Conservation (phyloP, 37 sponge, comb jelly and placozoan species). For the Ianthella basta region DNA sequence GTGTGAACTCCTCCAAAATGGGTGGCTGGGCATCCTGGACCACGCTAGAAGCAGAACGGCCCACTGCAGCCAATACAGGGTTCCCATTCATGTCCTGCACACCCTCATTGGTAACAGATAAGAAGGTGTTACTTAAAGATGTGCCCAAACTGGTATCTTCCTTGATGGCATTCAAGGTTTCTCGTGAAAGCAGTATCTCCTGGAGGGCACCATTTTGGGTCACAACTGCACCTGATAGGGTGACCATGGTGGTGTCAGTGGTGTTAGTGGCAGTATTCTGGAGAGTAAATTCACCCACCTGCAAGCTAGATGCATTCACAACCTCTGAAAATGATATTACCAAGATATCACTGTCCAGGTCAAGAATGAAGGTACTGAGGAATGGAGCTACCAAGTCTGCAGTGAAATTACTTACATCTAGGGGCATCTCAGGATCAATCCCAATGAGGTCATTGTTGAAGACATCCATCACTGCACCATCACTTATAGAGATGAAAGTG, state of each 20-base stretch:
- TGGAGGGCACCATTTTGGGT: slow-evolving; percentile 46
- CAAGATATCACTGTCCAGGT: slow-evolving; percentile 69
- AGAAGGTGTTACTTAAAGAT: slow-evolving; percentile 50
- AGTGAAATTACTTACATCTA: slow-evolving; percentile 69
- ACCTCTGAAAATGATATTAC: slow-evolving; percentile 80
- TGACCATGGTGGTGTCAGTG: slow-evolving; percentile 25
- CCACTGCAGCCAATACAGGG: slow-evolving; percentile 32
- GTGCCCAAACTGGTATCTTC: slow-evolving; percentile 51
- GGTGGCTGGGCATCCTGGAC: slow-evolving; percentile 58
- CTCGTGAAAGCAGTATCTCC: slow-evolving; percentile 35
- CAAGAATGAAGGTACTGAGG: slow-evolving; percentile 54
- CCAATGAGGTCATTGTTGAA: slow-evolving; percentile 50
- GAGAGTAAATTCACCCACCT: slow-evolving; percentile 51
- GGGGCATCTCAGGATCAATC: slow-evolving; percentile 17
- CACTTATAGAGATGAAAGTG: slow-evolving; percentile 70
- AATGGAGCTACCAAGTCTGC: slow-evolving; percentile 57
- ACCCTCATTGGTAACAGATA: slow-evolving; percentile 53
- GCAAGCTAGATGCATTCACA: slow-evolving; percentile 67
- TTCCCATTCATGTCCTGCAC: slow-evolving; percentile 84
- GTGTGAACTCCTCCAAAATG: slow-evolving; percentile 52
- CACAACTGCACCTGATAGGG: slow-evolving; percentile 46
- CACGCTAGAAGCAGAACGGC: slow-evolving; percentile 5
- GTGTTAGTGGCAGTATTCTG: slow-evolving; percentile 40
- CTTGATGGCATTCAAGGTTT: slow-evolving; percentile 78
- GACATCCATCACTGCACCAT: slow-evolving; percentile 71